Evolutionary conservation across 2,888 invertebrate species (phyloP).

Genomic region (Maniola hyperantus): DNA sequence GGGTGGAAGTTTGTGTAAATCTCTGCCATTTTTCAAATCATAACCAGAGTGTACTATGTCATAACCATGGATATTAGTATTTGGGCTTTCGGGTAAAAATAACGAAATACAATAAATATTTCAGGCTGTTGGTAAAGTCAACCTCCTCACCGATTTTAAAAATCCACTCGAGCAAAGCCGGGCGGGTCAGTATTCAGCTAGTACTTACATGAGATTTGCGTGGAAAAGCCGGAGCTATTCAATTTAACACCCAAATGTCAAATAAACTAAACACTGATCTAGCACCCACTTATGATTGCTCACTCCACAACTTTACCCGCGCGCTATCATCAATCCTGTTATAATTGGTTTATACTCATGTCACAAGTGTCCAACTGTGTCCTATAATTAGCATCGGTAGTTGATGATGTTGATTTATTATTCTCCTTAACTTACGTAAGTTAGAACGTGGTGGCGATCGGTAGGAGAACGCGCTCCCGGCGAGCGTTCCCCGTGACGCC

Average conservation of each 20-base stretch:
- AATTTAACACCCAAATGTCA: constrained; percentile 49
- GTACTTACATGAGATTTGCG: constrained; percentile 28
- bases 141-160: not conserved
- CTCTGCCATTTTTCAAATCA: no score
- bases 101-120: no score
- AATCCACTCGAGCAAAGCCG: not conserved
- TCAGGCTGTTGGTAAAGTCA: no score
- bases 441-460: constrained; percentile 45
- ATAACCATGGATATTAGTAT: no score
- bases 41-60: no score
- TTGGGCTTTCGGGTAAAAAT: no score
- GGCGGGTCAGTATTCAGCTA: not conserved
- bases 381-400: not conserved
- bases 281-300: constrained; percentile 55
- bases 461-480: constrained; percentile 41
- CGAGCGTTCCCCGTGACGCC: constrained; percentile 59
- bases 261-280: constrained; percentile 55
- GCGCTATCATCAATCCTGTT: not conserved
- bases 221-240: constrained; percentile 27
- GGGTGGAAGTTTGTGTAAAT: no score
- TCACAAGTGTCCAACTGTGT: constrained; percentile 9
- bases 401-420: constrained; percentile 17
- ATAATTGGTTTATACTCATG: not conserved
- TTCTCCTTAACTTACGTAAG: constrained; percentile 68
- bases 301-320: constrained; percentile 39